Base-by-base conservation (phyloP, 2,797 vertebrate species). In the Atherinosoma microstoma region DNA sequence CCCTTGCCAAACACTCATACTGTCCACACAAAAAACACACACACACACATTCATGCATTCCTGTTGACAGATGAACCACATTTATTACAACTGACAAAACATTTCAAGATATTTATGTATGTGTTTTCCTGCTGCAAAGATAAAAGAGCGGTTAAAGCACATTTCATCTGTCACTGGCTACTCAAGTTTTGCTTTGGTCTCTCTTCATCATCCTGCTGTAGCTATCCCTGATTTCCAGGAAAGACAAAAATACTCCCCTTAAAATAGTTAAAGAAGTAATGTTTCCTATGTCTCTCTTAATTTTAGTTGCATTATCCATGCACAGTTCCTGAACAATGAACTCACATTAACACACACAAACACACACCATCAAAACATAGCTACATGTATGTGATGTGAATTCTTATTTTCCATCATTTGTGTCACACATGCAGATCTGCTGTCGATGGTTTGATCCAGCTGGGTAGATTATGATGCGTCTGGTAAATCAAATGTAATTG, bases 241-340 rank as follows among this genome's bases (percentile, higher is more conserved):
- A 88, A 82, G 8, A 60, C 54, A 32, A 63, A 78, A 80, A 78
- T 54, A 58, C 49, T 49, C 0, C 2, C 16, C 67, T 60, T 54
- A 51, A 80, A 84, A 87, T 79, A 84, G 58, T n/a, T 56, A 22
- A 47, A 45, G 32, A 4, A 63, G 13, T 63, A 62, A 64, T 38
- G 58, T 58, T 54, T 22, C 16, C 47, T 22, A 13, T 40, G 53
- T 15, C 34, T 40, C 24, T 16, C 22, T 58, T 74, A 5, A 64
- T 54, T 73, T 49, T 62, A 20, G 47, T 27, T 29, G 73, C 49
- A 20, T 51, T 24, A 73, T 65, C 8, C 13, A 3, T 18, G 30
- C 45, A 27, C n/a, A 40, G 2, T 32, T 77, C 10, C 27, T 35
- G 24, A 67, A 70, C 32, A 35, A 15, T 49, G 27, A 20, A 13